Base-by-base conservation (phyloP, 2,888 invertebrate genomes). In the Cryptophagus acutangulus region DNA sequence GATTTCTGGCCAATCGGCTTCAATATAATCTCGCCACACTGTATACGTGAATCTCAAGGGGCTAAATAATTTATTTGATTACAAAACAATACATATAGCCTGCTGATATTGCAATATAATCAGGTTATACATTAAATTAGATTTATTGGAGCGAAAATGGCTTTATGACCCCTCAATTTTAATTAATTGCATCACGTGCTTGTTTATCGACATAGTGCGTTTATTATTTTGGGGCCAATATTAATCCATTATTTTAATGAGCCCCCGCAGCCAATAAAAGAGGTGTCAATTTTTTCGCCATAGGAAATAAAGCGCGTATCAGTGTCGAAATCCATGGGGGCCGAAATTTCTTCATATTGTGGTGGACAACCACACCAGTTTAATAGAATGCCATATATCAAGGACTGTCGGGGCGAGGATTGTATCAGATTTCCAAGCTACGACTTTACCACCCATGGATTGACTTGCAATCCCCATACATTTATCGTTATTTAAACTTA, bases 291-390 rank as follows among this genome's bases (percentile, higher is more conserved):
- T 49, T 48, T 37, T 49, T 43, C 31, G n/a, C n/a, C n/a, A n/a
- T 39, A 29, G 33, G 46, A 47, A 49, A 46, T 46, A 52, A 49
- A 54, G 49, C 45, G 41, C 47, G 44, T 43, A 55, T 52, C 39
- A 40, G 35, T 54, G 54, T 51, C 44, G 17, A 25, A 42, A 41
- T 51, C 55, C 40, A 36, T 47, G 41, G 52, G 53, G 50, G n/a
- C n/a, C n/a, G n/a, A n/a, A 49, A 41, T 36, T 33, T 20, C 38
- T 34, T 39, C 41, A 49, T 45, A 49, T 43, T 43, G 41, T 41
- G 36, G 36, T 38, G 35, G 33, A n/a, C n/a, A n/a, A n/a, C n/a
- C n/a, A n/a, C n/a, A n/a, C n/a, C n/a, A n/a, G n/a, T n/a, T n/a
- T n/a, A n/a, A n/a, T n/a, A 33, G 20, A 39, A 37, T 38, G 38